Base-by-base conservation (phyloP, 2,113 vertebrate species). In the Anser cygnoides region DNA sequence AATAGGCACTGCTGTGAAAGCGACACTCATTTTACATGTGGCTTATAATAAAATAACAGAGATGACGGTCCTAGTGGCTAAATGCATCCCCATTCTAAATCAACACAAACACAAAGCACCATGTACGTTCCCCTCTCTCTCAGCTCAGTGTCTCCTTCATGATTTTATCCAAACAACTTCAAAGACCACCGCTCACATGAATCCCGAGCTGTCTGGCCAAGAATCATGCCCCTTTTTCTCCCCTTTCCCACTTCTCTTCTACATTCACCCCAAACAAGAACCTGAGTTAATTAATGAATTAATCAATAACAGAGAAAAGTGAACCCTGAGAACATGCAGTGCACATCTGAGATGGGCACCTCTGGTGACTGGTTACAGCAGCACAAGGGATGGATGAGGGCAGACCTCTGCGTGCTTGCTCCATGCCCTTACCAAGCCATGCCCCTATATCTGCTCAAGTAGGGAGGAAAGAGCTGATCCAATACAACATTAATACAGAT, bases 1-100 rank as follows among this genome's bases (percentile, higher is more conserved):
- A 49, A 84, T 3, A 79, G 49, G 11, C 16, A 31, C 19, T 44
- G 44, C 46, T 50, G 17, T 11, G 12, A 65, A 66, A 89, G 18
- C 14, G 16, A 21, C 5, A 67, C 16, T 59, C 3, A 3, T 61
- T 90, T 81, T 65, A 23, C 19, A 66, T 46, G 16, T 84, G 83
- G 46, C 83, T 96, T 88, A 62, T 63, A 86, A 28, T 16, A 71
- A 88, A 84, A 72, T 39, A 54, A 70, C 63, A 84, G 17, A 50
- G 41, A 29, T 66, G n/a, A 26, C 7, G 12, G 8, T 71, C 67
- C 55, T 61, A 37, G 25, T 10, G 10, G n/a, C 54, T 87, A 89
- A 95, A 92, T 31, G 85, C 5, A 44, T 5, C 26, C 16, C 11
- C 62, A 15, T 29, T 46, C 63, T 33, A 71, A n/a, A 43, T 9